phyloP scores from a whole-genome alignment of 1,140 invertebrate species.

The Diuraphis noxia region DNA sequence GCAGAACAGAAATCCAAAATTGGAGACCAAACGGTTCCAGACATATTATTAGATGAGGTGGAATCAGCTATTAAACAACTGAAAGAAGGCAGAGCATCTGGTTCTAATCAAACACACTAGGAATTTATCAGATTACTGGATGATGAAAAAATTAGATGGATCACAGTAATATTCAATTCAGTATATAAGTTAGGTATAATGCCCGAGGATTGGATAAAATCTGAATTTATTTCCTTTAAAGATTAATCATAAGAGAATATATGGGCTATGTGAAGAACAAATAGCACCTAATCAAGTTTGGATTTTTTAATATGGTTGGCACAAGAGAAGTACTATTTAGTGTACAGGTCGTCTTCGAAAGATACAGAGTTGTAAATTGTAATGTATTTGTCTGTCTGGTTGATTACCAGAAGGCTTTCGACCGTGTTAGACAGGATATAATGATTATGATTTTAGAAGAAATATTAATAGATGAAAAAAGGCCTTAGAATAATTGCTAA shows the following conservation, averaged over 20 bases:
- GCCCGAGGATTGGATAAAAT: slow-evolving; percentile 54
- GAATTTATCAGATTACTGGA: slow-evolving; percentile 48
- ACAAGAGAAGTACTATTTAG: slow-evolving; percentile 56
- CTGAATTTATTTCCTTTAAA: slow-evolving; percentile 38
- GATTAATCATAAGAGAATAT: too few relatives aligned
- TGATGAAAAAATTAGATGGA: too few relatives aligned
- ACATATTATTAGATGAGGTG: slow-evolving; percentile 23
- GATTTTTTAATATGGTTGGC: slow-evolving; percentile 56
- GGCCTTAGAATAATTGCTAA: slow-evolving; percentile 55
- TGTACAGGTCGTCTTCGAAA: slow-evolving; percentile 56
- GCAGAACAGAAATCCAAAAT: slow-evolving; percentile 54
- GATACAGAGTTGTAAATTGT: slow-evolving; percentile 56
- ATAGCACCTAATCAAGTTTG: slow-evolving; percentile 56
- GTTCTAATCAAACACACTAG: slow-evolving; percentile 4
- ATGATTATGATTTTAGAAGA: slow-evolving; percentile 54
- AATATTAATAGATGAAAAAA: slow-evolving; percentile 53
- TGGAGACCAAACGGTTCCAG: slow-evolving; percentile 18
- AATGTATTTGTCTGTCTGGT: slow-evolving; percentile 56
- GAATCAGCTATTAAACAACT: too few relatives aligned
- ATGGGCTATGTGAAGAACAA: slow-evolving; percentile 36
- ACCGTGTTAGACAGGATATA: slow-evolving; percentile 52
- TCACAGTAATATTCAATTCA: slow-evolving; percentile 34
- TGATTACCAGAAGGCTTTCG: slow-evolving; percentile 56
- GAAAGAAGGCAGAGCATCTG: too few relatives aligned
- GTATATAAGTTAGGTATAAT: slow-evolving; percentile 54